Percentiles rank a stretch among this genome's conserved stretches.
Evolutionary conservation across 1,140 invertebrate species (phyloP).

Genomic region (Frieseomelitta varia): DNA sequence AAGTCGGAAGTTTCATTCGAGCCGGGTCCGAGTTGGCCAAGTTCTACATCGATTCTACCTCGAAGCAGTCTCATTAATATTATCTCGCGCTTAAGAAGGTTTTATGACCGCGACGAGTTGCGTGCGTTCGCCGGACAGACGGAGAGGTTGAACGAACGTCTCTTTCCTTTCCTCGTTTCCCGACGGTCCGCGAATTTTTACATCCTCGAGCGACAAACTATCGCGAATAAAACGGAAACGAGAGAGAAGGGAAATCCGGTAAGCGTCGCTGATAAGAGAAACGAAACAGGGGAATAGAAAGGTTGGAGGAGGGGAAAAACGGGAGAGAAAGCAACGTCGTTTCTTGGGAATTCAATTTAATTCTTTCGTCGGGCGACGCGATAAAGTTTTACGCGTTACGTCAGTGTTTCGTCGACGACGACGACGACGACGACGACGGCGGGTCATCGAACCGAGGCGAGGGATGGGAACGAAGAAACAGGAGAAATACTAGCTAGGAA

Average conservation of each 20-base stretch:
- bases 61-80: conserved; percentile 56
- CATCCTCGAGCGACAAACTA: neutral
- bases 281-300: neutral
- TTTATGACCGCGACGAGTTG: conserved; percentile 47
- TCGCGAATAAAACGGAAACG: neutral
- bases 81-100: conserved; percentile 57
- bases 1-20: conserved; percentile 40
- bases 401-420: neutral
- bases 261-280: neutral
- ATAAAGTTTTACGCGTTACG: conserved; percentile 41
- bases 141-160: conserved; percentile 21
- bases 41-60: conserved; percentile 42
- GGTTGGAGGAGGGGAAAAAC: too few relatives aligned
- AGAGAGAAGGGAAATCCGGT: neutral
- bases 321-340: neutral
- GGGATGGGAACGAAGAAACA: conserved; percentile 6
- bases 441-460: conserved; percentile 34
- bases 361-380: conserved; percentile 22
- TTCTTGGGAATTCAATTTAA: conserved; percentile 13
- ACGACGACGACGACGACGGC: neutral
- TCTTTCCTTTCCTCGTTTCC: neutral
- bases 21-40: conserved; percentile 23
- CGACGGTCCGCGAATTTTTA: conserved; percentile 30
- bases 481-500: conserved; percentile 18
- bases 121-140: conserved; percentile 22